Evolutionary conservation across 2,888 invertebrate species (phyloP).

Genomic region (Sesia apiformis): DNA sequence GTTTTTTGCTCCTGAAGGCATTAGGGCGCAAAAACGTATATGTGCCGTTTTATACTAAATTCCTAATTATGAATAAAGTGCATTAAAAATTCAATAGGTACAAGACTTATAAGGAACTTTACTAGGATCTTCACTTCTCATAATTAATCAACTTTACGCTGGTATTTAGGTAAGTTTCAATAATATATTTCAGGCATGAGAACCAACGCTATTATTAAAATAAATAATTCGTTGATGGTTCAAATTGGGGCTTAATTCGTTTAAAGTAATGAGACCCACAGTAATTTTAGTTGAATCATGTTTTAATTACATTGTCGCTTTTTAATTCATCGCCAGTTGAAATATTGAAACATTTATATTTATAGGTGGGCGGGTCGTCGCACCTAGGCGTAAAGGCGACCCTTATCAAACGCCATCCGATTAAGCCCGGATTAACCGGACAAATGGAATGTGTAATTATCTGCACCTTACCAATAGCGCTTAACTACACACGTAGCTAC

Average conservation of each 20-base stretch:
- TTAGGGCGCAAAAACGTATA: background rate
- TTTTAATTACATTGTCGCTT: background rate
- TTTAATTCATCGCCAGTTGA: background rate
- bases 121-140: no score
- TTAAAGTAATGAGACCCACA: no score
- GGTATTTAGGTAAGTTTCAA: no score
- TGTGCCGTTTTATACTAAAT: background rate
- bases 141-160: no score
- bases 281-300: no score
- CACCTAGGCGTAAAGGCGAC: constrained; percentile 33
- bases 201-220: no score
- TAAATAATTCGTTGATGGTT: no score
- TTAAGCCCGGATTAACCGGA: constrained; percentile 58
- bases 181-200: no score
- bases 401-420: constrained; percentile 61
- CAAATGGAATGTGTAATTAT: constrained; percentile 72
- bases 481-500: background rate
- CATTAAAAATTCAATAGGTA: no score
- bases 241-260: no score
- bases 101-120: no score
- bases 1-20: background rate
- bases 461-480: constrained; percentile 24
- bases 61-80: no score
- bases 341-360: background rate
- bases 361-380: constrained; percentile 3